These are phyloP conservation scores for Hermaeophaga mercurialis DNA, from an alignment of 2,888 invertebrate species.

Conservation along the genomic window DNA sequence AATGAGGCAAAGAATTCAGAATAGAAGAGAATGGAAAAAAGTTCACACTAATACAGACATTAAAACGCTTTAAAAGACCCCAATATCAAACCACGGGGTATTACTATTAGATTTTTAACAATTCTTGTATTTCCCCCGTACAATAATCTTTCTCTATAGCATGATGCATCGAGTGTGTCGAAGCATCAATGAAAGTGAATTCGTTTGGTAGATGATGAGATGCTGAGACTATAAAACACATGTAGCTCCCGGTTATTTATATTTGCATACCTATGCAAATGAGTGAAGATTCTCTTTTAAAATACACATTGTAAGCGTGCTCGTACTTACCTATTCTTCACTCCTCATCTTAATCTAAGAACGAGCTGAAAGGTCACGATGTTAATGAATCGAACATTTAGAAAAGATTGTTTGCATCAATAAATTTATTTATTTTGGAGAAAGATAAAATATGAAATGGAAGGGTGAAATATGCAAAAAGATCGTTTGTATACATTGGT, in stretches of 20 bases:
- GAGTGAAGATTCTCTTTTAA: constrained; percentile 11
- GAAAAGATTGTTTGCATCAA: too few species aligned
- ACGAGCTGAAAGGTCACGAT: not conserved
- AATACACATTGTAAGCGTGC: constrained; percentile 13
- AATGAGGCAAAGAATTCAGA: too few species aligned
- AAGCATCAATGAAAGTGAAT: constrained; percentile 15
- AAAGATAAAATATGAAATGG: too few species aligned
- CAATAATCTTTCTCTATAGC: not conserved
- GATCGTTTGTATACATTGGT: too few species aligned
- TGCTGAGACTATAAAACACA: constrained; percentile 8
- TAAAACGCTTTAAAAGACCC: too few species aligned
- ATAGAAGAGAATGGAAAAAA: too few species aligned
- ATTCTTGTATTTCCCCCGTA: not conserved
- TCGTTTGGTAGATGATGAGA: constrained; percentile 8
- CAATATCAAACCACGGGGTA: too few species aligned
- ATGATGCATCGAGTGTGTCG: constrained; percentile 1
- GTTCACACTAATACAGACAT: too few species aligned
- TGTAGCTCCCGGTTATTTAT: constrained; percentile 14
- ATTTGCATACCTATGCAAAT: constrained; percentile 22
- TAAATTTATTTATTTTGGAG: too few species aligned
- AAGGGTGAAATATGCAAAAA: too few species aligned
- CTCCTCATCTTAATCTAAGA: not conserved
- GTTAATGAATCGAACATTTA: not conserved
- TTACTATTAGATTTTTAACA: too few species aligned
- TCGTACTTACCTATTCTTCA: not conserved